Conservation (phyloP, 2,113 vertebrate species). For the Oenanthe melanoleuca region DNA sequence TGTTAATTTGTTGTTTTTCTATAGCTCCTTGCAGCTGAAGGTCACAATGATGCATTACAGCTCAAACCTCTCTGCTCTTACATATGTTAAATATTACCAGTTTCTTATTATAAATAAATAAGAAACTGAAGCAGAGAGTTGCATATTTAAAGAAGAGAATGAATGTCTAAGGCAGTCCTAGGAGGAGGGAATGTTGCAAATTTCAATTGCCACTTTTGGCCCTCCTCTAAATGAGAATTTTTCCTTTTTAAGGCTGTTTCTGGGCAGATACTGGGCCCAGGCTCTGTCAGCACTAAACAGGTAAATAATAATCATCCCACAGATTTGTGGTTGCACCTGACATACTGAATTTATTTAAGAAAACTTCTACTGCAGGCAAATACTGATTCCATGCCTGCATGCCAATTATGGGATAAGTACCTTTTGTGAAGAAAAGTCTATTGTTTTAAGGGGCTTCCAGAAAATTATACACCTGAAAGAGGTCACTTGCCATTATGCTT, state of each 20-base stretch:
- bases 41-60: slow-evolving; percentile 18
- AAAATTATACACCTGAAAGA: slow-evolving; percentile 41
- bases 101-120: slow-evolving; percentile 15
- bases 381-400: background rate
- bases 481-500: background rate
- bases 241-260: background rate
- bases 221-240: background rate
- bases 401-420: slow-evolving; percentile 9
- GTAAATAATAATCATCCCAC: slow-evolving; percentile 3
- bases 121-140: background rate
- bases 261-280: background rate
- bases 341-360: slow-evolving; percentile 15
- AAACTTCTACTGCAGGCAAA: slow-evolving; percentile 35
- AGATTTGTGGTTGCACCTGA: slow-evolving; percentile 1
- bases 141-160: background rate
- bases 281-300: background rate
- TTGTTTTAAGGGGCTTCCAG: slow-evolving; percentile 26
- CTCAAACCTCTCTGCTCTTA: background rate
- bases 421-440: slow-evolving; percentile 6
- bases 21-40: background rate
- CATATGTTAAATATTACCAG: slow-evolving; percentile 20
- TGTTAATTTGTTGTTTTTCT: slow-evolving; percentile 44
- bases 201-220: background rate
- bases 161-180: background rate
- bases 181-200: background rate